These are phyloP conservation scores for Sclerurus mexicanus DNA, from an alignment of 2,113 vertebrate species.

Conservation along the genomic window DNA sequence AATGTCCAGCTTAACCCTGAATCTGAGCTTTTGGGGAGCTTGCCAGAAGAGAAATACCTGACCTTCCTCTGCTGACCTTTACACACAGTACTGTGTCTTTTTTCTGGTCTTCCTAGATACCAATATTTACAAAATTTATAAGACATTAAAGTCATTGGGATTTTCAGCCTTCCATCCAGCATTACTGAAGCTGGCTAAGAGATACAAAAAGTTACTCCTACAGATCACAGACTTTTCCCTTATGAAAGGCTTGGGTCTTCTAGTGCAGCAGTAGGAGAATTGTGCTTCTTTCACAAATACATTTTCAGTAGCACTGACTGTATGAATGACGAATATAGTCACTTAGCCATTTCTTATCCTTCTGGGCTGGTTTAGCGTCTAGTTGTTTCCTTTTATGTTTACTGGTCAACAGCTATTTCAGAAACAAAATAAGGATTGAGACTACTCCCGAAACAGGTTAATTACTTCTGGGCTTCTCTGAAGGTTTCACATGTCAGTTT, in stretches of 20 bases:
- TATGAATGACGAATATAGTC: background rate
- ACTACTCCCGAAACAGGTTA: background rate
- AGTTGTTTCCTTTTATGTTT: background rate
- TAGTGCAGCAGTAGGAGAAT: background rate
- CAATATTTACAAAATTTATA: background rate
- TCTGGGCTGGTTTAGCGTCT: background rate
- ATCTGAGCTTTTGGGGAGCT: background rate
- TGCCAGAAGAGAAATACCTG: background rate
- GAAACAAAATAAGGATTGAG: background rate
- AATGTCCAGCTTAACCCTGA: background rate
- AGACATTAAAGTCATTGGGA: background rate
- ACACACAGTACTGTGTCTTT: background rate
- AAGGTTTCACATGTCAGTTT: background rate
- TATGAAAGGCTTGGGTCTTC: background rate
- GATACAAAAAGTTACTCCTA: background rate
- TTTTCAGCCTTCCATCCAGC: background rate
- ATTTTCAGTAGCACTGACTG: background rate
- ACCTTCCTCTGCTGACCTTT: background rate
- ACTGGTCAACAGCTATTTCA: background rate
- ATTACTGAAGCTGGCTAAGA: background rate
- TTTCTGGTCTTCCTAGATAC: background rate
- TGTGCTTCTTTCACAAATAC: background rate
- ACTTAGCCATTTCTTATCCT: background rate
- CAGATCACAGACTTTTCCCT: background rate
- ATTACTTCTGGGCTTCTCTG: background rate